Conservation (phyloP, 2,888 invertebrate species). For the Drosophila austrosaltans region DNA sequence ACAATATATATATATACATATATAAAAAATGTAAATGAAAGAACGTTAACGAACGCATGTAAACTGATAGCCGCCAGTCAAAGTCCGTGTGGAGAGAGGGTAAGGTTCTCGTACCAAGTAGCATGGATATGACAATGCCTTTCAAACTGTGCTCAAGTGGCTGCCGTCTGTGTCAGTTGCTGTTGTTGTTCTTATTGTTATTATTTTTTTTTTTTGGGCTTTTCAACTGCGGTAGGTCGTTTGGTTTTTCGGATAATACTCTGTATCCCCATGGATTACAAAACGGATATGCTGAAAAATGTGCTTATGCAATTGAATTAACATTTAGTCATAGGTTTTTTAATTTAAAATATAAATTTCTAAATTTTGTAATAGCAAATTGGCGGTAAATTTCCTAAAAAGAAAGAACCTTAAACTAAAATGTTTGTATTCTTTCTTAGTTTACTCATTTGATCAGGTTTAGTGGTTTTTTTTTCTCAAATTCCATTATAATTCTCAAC, state of each 20-base stretch:
- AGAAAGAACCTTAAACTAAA: no score
- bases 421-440: no score
- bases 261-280: neutral
- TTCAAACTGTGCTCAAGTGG: conserved; percentile 64
- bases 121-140: conserved; percentile 55
- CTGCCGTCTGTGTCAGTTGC: conserved; percentile 19
- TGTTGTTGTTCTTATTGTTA: conserved; percentile 20
- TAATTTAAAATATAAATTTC: no score
- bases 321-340: no score
- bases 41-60: conserved; percentile 37
- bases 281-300: no score
- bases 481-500: no score
- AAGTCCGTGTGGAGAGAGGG: conserved; percentile 22
- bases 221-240: conserved; percentile 23
- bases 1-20: no score
- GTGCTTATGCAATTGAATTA: no score
- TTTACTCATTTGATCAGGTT: no score
- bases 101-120: conserved; percentile 12
- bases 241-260: conserved; percentile 45
- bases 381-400: no score
- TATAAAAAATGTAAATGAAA: conserved; percentile 40
- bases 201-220: conserved; percentile 43
- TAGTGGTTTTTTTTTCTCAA: no score
- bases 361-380: no score
- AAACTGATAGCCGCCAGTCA: conserved; percentile 67